phyloP scores from a whole-genome alignment of 2,113 vertebrate genomes.

The Eulacestoma nigropectus region DNA sequence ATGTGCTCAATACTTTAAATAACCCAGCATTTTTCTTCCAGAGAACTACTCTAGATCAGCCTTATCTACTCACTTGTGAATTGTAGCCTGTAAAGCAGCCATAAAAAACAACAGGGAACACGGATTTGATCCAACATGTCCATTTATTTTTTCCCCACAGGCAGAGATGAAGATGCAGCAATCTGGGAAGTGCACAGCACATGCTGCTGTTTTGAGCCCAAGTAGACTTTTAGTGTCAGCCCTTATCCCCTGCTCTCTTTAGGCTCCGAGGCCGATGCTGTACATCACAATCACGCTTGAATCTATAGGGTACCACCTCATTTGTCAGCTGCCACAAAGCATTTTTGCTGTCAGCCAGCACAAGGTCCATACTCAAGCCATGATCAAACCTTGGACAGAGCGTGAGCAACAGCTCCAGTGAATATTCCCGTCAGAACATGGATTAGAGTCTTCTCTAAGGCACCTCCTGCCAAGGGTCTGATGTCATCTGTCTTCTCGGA shows the following conservation, averaged over 20 bases:
- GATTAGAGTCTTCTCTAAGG: slow-evolving; percentile 50
- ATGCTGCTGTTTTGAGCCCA: slow-evolving; percentile 40
- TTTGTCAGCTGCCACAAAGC: slow-evolving; percentile 68
- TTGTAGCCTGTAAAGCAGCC: not conserved
- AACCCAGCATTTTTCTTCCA: not conserved
- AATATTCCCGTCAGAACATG: slow-evolving; percentile 54
- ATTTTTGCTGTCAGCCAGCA: slow-evolving; percentile 43
- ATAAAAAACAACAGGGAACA: not conserved
- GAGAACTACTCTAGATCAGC: not conserved
- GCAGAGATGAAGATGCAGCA: slow-evolving; percentile 23
- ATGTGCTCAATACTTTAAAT: not conserved
- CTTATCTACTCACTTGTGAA: slow-evolving; percentile 9
- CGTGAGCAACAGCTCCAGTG: slow-evolving; percentile 58
- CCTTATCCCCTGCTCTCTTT: not conserved
- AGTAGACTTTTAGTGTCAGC: not conserved
- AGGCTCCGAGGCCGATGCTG: slow-evolving; percentile 17
- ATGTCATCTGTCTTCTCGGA: not conserved
- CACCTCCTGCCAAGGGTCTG: slow-evolving; percentile 39
- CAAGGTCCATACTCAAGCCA: not conserved
- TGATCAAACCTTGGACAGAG: slow-evolving; percentile 31
- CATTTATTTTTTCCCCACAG: slow-evolving; percentile 31
- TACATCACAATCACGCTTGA: slow-evolving; percentile 50
- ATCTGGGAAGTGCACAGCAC: not conserved
- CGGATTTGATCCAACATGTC: not conserved
- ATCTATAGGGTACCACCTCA: slow-evolving; percentile 63